These are phyloP conservation scores for Euthynnus affinis DNA, from an alignment of 2,797 vertebrate genomes.

Conservation along the genomic window DNA sequence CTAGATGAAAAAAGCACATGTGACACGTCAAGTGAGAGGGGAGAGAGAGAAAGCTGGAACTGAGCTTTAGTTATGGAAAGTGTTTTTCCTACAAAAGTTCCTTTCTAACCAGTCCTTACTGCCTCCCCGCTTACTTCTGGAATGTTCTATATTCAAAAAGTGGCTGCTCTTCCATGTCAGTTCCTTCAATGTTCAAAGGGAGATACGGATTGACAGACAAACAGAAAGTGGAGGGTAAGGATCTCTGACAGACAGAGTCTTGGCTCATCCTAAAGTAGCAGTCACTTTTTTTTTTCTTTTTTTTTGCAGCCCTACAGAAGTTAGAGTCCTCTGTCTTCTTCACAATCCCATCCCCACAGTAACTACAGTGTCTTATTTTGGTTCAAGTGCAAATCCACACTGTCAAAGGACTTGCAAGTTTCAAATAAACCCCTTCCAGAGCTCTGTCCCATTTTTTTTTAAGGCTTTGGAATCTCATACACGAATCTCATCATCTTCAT, in stretches of 20 bases:
- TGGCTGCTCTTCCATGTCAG: slow-evolving; percentile 53
- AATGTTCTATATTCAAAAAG: slow-evolving; percentile 73
- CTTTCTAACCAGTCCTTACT: slow-evolving; percentile 42
- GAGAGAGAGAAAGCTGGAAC: slow-evolving; percentile 36
- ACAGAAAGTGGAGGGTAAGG: slow-evolving; percentile 46
- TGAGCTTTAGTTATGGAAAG: slow-evolving; percentile 66
- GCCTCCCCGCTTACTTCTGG: slow-evolving; percentile 53
- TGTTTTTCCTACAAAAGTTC: slow-evolving; percentile 59
- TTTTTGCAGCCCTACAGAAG: slow-evolving; percentile 48
- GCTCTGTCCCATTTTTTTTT: slow-evolving; percentile 2
- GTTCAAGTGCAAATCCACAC: slow-evolving; percentile 59
- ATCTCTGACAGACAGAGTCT: slow-evolving; percentile 55
- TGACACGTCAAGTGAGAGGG: slow-evolving; percentile 59
- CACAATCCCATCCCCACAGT: slow-evolving; percentile 40
- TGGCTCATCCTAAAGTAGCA: slow-evolving; percentile 60
- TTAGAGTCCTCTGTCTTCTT: slow-evolving; percentile 39
- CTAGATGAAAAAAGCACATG: slow-evolving; percentile 63
- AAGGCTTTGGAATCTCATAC: slow-evolving; percentile 83
- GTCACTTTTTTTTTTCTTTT: slow-evolving; percentile 41
- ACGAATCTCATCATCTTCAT: slow-evolving; percentile 96
- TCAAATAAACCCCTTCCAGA: slow-evolving; percentile 33
- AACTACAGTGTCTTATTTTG: slow-evolving; percentile 38
- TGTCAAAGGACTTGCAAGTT: slow-evolving; percentile 53
- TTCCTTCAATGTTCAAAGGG: slow-evolving; percentile 57
- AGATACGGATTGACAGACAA: slow-evolving; percentile 49